Conservation (phyloP, 2,888 invertebrate genomes). For the Drymonia ruficornis region DNA sequence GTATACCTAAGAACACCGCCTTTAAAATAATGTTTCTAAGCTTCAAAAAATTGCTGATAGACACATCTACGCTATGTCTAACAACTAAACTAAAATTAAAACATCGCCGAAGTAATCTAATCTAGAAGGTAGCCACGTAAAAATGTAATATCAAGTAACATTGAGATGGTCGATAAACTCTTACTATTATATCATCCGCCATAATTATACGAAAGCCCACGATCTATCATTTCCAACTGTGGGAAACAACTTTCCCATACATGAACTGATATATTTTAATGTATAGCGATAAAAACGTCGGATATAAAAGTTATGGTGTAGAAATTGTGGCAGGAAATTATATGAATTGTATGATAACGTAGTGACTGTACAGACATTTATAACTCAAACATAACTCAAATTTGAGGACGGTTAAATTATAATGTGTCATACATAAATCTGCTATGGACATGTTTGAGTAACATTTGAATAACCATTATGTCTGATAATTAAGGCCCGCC, state of each 20-base stretch:
- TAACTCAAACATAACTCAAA: too few relatives aligned
- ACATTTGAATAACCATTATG: too few relatives aligned
- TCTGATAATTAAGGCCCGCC: too few relatives aligned
- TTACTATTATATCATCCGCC: conserved; percentile 35
- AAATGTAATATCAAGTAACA: neutral
- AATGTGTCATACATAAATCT: too few relatives aligned
- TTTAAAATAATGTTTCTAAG: too few relatives aligned
- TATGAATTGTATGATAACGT: neutral
- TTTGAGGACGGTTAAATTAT: too few relatives aligned
- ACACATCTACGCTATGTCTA: too few relatives aligned
- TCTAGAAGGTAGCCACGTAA: neutral
- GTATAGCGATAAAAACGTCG: neutral
- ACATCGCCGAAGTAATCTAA: too few relatives aligned
- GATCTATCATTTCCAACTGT: conserved; percentile 35
- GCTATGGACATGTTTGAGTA: too few relatives aligned
- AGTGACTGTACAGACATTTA: neutral
- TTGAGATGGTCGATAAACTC: conserved; percentile 23
- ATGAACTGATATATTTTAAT: conserved; percentile 18
- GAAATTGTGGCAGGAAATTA: neutral
- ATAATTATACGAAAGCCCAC: conserved; percentile 18
- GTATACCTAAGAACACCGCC: too few relatives aligned
- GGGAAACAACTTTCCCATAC: conserved; percentile 36
- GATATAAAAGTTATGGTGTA: neutral
- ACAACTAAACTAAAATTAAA: too few relatives aligned
- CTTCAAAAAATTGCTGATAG: too few relatives aligned